phyloP scores from a whole-genome alignment of 2,113 vertebrate genomes.

The Oreotrochilus melanogaster region DNA sequence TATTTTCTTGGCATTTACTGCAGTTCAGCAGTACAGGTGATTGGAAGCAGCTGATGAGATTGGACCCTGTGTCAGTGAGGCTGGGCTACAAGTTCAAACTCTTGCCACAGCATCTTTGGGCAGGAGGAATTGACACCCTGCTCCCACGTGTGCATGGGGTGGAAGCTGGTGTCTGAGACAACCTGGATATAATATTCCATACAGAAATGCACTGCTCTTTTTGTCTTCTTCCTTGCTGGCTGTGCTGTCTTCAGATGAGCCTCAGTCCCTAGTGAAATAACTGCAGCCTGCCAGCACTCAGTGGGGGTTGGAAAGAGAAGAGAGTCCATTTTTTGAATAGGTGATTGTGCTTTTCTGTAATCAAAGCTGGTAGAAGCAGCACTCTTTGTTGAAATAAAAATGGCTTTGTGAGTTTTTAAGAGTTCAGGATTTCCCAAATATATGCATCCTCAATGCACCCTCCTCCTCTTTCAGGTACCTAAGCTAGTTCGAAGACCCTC shows the following conservation, averaged over 20 bases:
- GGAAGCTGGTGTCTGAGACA: neutral
- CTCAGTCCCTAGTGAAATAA: neutral
- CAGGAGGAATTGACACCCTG: rapidly evolving
- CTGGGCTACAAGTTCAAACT: neutral
- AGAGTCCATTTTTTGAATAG: neutral
- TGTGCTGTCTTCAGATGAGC: neutral
- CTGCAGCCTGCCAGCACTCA: neutral
- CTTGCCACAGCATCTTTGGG: neutral
- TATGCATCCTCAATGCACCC: neutral
- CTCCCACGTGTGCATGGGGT: rapidly evolving
- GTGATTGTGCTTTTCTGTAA: neutral
- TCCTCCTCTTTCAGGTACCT: neutral
- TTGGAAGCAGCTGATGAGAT: neutral
- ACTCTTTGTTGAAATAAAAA: neutral
- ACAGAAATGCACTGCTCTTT: neutral
- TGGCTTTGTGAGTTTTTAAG: neutral
- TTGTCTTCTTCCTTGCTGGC: slow-evolving; percentile 2
- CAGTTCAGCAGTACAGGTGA: neutral
- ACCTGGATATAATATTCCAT: slow-evolving; percentile 1
- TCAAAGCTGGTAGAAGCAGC: neutral
- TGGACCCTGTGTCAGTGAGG: rapidly evolving
- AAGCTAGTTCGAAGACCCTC: neutral
- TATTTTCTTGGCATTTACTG: neutral
- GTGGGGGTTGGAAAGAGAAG: neutral
- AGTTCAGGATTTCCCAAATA: neutral